Conservation (phyloP, 2,113 vertebrate genomes). For the Serilophus lunatus region DNA sequence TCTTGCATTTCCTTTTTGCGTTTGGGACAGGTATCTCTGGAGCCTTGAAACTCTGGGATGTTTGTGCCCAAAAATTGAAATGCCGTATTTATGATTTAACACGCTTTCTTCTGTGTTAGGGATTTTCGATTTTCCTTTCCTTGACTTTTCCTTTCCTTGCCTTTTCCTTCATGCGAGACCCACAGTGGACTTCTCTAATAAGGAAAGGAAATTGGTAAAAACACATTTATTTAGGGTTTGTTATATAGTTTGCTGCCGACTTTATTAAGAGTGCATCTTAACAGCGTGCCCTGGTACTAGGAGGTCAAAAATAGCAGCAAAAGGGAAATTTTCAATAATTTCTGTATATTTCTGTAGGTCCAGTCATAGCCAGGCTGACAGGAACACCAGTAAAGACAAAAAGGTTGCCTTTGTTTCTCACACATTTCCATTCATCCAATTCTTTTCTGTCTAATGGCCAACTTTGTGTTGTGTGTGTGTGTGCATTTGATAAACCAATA, state of each 20-base stretch:
- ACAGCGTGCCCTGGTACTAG: neutral
- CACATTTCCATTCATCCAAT: neutral
- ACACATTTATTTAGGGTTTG: neutral
- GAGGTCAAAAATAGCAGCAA: neutral
- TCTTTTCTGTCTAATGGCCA: neutral
- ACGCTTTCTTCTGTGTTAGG: neutral
- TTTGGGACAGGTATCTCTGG: neutral
- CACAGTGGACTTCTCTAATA: neutral
- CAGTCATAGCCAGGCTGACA: neutral
- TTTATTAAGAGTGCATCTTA: neutral
- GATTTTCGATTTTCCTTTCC: no score
- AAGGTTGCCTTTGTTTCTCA: neutral
- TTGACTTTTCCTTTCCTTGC: neutral
- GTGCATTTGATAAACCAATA: neutral
- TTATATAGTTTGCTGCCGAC: neutral
- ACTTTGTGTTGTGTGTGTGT: neutral
- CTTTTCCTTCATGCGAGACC: neutral
- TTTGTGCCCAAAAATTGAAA: neutral
- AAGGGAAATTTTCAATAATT: neutral
- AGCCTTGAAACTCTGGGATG: neutral
- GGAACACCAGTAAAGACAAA: neutral
- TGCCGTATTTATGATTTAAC: neutral
- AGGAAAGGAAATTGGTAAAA: neutral
- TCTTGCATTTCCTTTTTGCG: accelerated
- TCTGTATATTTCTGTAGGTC: neutral